phyloP scores from a whole-genome alignment of 2,113 vertebrate genomes.

The Ictalurus punctatus region DNA sequence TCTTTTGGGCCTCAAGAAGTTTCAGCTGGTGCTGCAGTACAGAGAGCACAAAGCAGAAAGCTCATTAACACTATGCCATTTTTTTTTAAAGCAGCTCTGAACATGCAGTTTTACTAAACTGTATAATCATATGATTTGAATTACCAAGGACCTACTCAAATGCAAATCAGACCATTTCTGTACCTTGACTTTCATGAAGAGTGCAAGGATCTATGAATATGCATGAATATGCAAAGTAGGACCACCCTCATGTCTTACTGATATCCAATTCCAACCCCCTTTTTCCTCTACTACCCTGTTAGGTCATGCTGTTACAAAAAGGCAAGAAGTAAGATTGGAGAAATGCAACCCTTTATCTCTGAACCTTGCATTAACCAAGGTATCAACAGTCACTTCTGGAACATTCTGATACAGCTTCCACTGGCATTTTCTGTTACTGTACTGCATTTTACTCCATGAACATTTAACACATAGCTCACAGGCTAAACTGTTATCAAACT shows the following conservation, averaged over 20 bases:
- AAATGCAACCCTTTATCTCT: not conserved
- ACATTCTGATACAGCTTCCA: not conserved
- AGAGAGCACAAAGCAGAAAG: not conserved
- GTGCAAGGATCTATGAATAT: not conserved
- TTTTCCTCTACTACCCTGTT: not conserved
- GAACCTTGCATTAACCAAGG: not conserved
- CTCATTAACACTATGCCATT: not conserved
- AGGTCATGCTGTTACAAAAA: not conserved
- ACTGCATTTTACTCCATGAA: not conserved
- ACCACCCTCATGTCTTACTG: not conserved
- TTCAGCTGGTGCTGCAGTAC: constrained; percentile 86
- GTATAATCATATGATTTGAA: not conserved
- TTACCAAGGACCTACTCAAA: not conserved
- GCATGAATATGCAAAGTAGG: not conserved
- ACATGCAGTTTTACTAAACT: not conserved
- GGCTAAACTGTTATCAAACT: not conserved
- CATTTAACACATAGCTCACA: not conserved
- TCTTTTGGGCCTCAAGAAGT: constrained; percentile 92
- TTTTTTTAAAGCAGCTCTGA: not conserved
- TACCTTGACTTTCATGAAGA: not conserved
- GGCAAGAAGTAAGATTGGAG: not conserved
- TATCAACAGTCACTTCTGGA: not conserved
- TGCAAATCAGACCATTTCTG: not conserved
- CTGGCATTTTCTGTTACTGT: not conserved
- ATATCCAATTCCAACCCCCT: no score